Percentiles rank a stretch among this genome's conserved stretches.
Evolutionary conservation across 2,797 vertebrate species (phyloP).

Genomic region (Pterois miles): DNA sequence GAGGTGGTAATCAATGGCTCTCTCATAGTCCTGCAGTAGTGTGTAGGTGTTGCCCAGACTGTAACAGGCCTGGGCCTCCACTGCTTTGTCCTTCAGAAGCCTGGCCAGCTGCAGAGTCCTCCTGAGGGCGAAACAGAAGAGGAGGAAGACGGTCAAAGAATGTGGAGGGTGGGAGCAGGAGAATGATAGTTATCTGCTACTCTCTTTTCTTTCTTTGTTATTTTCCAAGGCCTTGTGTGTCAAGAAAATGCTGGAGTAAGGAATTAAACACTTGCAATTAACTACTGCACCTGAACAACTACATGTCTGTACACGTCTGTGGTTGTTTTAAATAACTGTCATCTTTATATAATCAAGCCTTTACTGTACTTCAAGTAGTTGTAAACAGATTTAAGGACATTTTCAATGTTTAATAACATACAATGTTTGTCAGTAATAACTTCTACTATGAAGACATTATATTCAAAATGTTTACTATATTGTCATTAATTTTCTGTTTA

Average conservation of each 20-base stretch:
- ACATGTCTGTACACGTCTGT: not conserved
- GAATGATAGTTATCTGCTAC: conserved; percentile 47
- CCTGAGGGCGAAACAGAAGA: conserved; percentile 75
- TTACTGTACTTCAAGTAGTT: not conserved
- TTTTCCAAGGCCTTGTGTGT: conserved; percentile 8
- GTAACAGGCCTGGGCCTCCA: conserved; percentile 97
- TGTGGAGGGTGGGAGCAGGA: conserved; percentile 49
- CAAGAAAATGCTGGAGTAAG: not conserved
- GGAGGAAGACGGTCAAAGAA: conserved; percentile 61
- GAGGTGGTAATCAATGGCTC: conserved; percentile 94
- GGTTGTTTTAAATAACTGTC: not conserved
- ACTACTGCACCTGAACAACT: not conserved
- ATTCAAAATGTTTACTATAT: not conserved
- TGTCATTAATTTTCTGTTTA: not conserved
- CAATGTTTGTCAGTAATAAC: not conserved
- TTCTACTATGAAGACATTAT: not conserved
- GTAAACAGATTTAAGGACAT: not conserved
- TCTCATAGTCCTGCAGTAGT: conserved; percentile 93
- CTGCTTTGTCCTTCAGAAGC: conserved; percentile 92
- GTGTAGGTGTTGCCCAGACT: conserved; percentile 97
- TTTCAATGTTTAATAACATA: not conserved
- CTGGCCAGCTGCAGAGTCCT: conserved; percentile 92
- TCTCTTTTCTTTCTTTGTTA: conserved; percentile 14
- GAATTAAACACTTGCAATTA: not conserved
- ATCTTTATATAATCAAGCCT: not conserved